Percentiles rank a stretch among this genome's conserved stretches.
Evolutionary conservation across 2,113 vertebrate genomes (phyloP).

Genomic region (Ia io): DNA sequence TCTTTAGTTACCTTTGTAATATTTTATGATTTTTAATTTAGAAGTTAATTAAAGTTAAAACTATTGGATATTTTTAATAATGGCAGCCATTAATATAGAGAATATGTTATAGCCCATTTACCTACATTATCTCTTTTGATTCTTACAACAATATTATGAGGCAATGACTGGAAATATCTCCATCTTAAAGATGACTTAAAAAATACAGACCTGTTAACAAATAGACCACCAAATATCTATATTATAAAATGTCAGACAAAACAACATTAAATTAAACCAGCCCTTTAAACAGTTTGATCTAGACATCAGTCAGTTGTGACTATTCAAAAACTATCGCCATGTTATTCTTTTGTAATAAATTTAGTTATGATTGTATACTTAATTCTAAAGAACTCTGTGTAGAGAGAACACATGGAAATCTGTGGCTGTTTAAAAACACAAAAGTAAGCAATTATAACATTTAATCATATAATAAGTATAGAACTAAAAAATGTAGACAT

Average conservation of each 20-base stretch:
- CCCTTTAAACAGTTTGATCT: not conserved
- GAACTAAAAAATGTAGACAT: not conserved
- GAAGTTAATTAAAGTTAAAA: not conserved
- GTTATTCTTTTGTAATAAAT: not conserved
- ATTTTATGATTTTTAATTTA: not conserved
- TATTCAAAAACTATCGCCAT: not conserved
- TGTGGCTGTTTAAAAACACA: not conserved
- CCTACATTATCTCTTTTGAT: not conserved
- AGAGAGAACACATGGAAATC: not conserved
- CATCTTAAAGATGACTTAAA: not conserved
- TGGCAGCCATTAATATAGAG: not conserved
- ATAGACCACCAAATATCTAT: not conserved
- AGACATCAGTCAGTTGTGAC: not conserved
- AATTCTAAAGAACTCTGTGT: not conserved
- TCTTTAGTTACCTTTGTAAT: not conserved
- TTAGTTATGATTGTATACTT: not conserved
- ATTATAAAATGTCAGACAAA: not conserved
- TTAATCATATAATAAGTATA: not conserved
- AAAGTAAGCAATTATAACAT: not conserved
- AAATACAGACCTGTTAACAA: not conserved
- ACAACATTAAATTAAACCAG: not conserved
- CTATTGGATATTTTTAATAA: not conserved
- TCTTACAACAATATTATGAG: not conserved
- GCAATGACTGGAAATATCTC: not conserved
- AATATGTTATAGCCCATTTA: fast-evolving